Base-by-base conservation (phyloP, 2,797 vertebrate genomes). In the Ceryle rudis region DNA sequence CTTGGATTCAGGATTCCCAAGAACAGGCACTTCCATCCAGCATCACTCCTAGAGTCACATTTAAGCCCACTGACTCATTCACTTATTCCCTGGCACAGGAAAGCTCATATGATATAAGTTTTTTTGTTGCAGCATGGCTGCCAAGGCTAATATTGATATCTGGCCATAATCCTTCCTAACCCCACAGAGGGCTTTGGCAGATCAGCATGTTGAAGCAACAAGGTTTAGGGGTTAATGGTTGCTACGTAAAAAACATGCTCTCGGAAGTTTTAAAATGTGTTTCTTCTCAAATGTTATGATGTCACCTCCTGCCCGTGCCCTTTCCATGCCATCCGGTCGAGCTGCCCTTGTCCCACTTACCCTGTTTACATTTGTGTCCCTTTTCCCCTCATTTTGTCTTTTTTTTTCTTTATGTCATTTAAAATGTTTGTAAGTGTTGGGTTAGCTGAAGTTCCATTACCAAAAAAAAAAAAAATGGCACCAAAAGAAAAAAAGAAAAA, bases 401-500 rank as follows among this genome's bases (percentile, higher is more conserved):
- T 74, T n/a, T 25, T 25, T 46, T 31, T 57, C 28, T 44, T 15
- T 9, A 77, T 86, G 71, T 49, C 9, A 73, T 70, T 79, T 39
- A 18, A 86, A 84, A 81, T 49, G 28, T 62, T 54, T 25, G 1
- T 42, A 81, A 94, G 54, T 33, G 35, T 73, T 58, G 22, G 51
- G n/a, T 84, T 62, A 75, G 80, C 77, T 92, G 85, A 81, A 95
- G 62, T 89, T 89, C 51, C 42, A 4, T 70, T 84, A 92, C 52
- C 79, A 74, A 87, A 82, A 89, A 84, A 95, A 96, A 83, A 82
- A 89, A 84, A 95, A 96, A 83, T 70, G 89, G 90, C 72, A 96
- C 77, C 12, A 1, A 77, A 84, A 79, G 57, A 5, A 75, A 81
- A 74, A 80, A 35, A 25, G 20, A 74, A 75, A 67, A 33, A 28